phyloP scores from a whole-genome alignment of 2,113 vertebrate genomes.

The Argyrosomus japonicus region DNA sequence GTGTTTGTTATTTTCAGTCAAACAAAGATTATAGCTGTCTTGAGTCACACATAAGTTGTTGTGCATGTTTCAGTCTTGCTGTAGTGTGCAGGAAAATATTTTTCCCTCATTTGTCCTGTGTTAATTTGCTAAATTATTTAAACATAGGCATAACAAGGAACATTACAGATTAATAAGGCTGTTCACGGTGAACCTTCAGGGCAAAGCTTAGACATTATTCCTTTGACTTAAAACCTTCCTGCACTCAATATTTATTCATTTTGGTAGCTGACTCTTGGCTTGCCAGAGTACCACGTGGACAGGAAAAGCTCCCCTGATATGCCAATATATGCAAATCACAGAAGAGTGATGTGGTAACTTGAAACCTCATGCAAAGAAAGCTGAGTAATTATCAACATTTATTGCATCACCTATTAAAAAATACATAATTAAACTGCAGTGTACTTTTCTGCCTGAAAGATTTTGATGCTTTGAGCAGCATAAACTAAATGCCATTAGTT shows the following conservation, averaged over 20 bases:
- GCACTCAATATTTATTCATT: not conserved
- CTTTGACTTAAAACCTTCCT: not conserved
- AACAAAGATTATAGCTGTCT: too few relatives aligned
- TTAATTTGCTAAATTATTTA: not conserved
- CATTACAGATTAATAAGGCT: not conserved
- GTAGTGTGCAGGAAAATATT: too few relatives aligned
- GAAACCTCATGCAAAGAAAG: not conserved
- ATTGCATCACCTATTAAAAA: not conserved
- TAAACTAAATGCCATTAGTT: too few relatives aligned
- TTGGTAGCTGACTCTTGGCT: not conserved
- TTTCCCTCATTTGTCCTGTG: not conserved
- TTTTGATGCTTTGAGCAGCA: not conserved
- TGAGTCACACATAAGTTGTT: too few relatives aligned
- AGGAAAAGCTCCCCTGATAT: not conserved
- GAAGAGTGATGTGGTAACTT: not conserved
- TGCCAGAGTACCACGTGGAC: not conserved
- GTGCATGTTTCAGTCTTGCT: too few relatives aligned
- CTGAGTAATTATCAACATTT: slow-evolving; percentile 9
- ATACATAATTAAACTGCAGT: not conserved
- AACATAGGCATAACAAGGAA: too few relatives aligned
- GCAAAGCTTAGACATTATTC: not conserved
- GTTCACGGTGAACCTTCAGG: not conserved
- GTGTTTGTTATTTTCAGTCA: not conserved
- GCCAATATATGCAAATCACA: not conserved
- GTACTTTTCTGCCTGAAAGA: not conserved